Evolutionary conservation across 2,797 vertebrate species (phyloP), one percentile per base, ranked within the genome.

Genomic region (Sylvilagus floridanus): DNA sequence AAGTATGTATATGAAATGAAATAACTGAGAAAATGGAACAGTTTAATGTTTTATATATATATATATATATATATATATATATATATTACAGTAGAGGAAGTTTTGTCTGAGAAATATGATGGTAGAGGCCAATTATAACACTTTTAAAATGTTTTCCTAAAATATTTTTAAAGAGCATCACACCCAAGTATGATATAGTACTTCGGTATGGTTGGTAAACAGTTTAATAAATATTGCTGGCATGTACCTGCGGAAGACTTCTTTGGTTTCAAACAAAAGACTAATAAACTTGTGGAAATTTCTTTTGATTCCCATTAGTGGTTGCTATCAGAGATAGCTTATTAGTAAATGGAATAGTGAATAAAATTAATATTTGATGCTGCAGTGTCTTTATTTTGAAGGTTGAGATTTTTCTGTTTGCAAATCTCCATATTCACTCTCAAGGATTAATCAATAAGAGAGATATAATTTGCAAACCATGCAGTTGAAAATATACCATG

Each of bases 201-300:
- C 54, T 75, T 81, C 52, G 66, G 2, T 71, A 88, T 81, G 71
- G 42, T 21, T 52, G 22, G 47, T 91, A 93, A 52, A 16, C 4
- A 78, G 50, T 78, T 81, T 1, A 47, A 65, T 69, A 69, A 87
- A 73, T 47, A 65, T 54, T 62, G 3, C 14, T n/a, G 57, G 68
- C 1, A 13, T 54, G 7, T 71, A 77, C 8, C 37, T 37, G 73
- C 2, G 77, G 35, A 83, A 92, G 68, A 82, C 3, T 71, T 82
- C 21, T 68, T 88, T 35, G 3, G 5, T 91, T 96, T 87, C 12
- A 94, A 95, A 47, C 88, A 68, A 84, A 84, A 91, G 37, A 84
- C 1, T 7, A 76, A 63, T 1, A 81, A 72, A 63, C 4, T 3
- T 92, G 26, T 19, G 63, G 5, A 94, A 81, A 90, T 84, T 12